phyloP scores from a whole-genome alignment of 2,797 vertebrate species.

The Rhabdophis nuchalis region DNA sequence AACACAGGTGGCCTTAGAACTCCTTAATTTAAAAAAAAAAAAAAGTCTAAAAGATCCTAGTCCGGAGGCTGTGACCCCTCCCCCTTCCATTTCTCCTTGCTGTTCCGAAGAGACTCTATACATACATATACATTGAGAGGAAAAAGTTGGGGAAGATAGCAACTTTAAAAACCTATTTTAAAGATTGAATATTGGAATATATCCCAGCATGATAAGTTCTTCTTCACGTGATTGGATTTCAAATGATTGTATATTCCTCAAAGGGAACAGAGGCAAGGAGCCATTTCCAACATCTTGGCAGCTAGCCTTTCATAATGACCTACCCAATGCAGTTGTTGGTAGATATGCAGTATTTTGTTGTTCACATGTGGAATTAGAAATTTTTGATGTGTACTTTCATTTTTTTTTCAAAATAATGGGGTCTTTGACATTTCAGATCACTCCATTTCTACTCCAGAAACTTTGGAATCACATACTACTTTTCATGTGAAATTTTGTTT shows the following conservation, averaged over 20 bases:
- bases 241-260: slow-evolving; percentile 68
- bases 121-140: slow-evolving; percentile 61
- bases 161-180: slow-evolving; percentile 58
- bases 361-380: slow-evolving; percentile 84
- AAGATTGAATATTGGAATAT: slow-evolving; percentile 63
- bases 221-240: slow-evolving; percentile 65
- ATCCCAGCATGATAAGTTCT: slow-evolving; percentile 71
- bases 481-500: slow-evolving; percentile 82
- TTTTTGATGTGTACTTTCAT: slow-evolving; percentile 81
- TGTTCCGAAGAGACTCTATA: slow-evolving; percentile 70
- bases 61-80: slow-evolving; percentile 66
- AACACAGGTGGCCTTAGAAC: slow-evolving; percentile 85
- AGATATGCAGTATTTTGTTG: slow-evolving; percentile 91
- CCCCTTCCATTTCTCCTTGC: slow-evolving; percentile 50
- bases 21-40: slow-evolving; percentile 60
- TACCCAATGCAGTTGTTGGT: slow-evolving; percentile 80
- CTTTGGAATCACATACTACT: slow-evolving; percentile 71
- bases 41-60: slow-evolving; percentile 64
- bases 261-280: slow-evolving; percentile 77
- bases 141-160: slow-evolving; percentile 61
- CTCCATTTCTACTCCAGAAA: slow-evolving; percentile 76
- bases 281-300: slow-evolving; percentile 85
- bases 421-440: slow-evolving; percentile 83
- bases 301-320: slow-evolving; percentile 83
- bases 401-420: slow-evolving; percentile 81